phyloP scores from a whole-genome alignment of 2,113 vertebrate species.

The Pontoporia blainvillei region DNA sequence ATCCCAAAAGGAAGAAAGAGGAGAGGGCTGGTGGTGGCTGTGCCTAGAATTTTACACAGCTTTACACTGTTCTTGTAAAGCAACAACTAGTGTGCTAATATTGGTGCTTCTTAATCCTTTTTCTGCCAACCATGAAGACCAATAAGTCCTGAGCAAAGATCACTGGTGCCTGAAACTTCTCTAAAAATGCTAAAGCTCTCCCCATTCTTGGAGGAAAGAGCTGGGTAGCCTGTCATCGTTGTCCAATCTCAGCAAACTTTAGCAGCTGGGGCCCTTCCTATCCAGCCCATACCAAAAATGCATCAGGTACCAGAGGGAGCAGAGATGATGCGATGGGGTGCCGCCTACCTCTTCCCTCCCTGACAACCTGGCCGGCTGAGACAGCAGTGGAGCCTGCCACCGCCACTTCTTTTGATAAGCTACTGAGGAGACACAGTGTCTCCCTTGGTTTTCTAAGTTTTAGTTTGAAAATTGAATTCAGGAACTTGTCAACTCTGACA shows the following conservation, averaged over 20 bases:
- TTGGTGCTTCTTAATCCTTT: background rate
- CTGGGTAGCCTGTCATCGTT: background rate
- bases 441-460: constrained; percentile 67
- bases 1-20: background rate
- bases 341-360: background rate
- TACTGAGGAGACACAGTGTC: constrained; percentile 47
- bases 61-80: background rate
- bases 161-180: background rate
- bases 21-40: too few species aligned
- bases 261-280: background rate
- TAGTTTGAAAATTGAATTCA: constrained; percentile 68
- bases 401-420: constrained; percentile 59
- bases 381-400: background rate
- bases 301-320: background rate
- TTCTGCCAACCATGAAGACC: constrained; percentile 24
- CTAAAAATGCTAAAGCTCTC: background rate
- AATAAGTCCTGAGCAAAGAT: background rate
- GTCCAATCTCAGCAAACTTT: background rate
- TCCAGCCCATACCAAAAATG: background rate
- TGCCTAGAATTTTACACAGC: background rate
- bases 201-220: background rate
- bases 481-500: constrained; percentile 73
- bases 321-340: background rate
- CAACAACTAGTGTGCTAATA: background rate
- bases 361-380: background rate